Evolutionary conservation across 2,797 vertebrate genomes (phyloP).

Genomic region (Pseudomugil gertrudae): DNA sequence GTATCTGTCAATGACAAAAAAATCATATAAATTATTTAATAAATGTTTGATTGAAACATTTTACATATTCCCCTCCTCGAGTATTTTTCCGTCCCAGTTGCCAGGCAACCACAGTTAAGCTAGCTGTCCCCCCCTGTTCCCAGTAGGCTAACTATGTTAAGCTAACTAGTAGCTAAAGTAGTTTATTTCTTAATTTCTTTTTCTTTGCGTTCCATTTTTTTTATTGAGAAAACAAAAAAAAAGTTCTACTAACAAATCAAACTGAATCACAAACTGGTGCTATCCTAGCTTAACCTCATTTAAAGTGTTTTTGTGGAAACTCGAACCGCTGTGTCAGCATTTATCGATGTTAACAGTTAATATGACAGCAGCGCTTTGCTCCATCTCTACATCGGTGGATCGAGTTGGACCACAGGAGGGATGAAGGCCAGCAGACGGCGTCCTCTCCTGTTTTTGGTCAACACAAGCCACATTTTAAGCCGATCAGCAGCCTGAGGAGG

Average conservation of each 20-base stretch:
- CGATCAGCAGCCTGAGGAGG: conserved; percentile 28
- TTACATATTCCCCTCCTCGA: background rate
- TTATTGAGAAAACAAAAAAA: background rate
- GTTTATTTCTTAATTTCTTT: background rate
- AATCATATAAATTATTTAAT: background rate
- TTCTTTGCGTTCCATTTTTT: background rate
- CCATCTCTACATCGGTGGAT: conserved; percentile 13
- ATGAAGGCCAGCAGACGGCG: conserved; percentile 37
- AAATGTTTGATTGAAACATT: background rate
- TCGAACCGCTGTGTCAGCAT: background rate
- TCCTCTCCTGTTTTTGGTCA: conserved; percentile 40
- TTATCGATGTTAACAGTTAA: background rate
- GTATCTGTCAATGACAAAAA: background rate
- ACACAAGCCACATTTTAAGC: conserved; percentile 45
- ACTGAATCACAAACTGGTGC: background rate
- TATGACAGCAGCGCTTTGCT: background rate
- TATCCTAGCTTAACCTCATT: background rate
- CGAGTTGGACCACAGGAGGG: conserved; percentile 11
- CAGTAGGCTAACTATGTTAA: background rate
- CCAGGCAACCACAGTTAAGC: background rate
- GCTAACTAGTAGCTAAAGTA: background rate
- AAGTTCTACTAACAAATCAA: too few relatives aligned
- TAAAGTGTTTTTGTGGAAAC: background rate
- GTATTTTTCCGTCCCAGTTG: background rate
- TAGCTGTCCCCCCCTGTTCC: background rate